Evolutionary conservation across 2,797 vertebrate genomes (phyloP).

Genomic region (Enteromius viviparus): DNA sequence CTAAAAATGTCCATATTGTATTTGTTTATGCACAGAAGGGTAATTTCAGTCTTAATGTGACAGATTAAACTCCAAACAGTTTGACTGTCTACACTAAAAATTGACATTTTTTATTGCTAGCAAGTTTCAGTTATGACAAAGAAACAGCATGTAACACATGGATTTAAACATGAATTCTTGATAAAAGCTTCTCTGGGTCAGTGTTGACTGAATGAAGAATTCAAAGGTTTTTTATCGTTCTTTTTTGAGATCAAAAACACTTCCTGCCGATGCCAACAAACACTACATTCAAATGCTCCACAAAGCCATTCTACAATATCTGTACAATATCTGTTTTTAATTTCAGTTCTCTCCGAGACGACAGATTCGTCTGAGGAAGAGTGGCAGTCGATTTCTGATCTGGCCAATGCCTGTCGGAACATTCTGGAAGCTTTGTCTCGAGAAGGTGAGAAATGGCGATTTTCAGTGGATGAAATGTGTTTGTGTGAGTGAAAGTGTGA

Average conservation of each 20-base stretch:
- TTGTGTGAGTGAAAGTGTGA: background rate
- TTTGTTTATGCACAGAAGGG: background rate
- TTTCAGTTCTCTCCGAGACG: slow-evolving; percentile 83
- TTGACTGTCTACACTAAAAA: background rate
- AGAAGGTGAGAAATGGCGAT: slow-evolving; percentile 78
- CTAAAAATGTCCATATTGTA: background rate
- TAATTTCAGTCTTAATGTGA: background rate
- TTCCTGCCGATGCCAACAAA: background rate
- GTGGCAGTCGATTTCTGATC: slow-evolving; percentile 90
- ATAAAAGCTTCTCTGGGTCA: background rate
- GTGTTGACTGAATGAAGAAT: background rate
- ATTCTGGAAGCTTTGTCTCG: slow-evolving; percentile 87
- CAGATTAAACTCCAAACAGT: background rate
- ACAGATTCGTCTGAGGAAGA: slow-evolving; percentile 86
- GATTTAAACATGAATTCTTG: background rate
- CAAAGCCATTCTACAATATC: background rate
- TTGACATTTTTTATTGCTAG: background rate
- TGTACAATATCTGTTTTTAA: background rate
- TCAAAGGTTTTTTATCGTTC: background rate
- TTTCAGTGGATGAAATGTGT: slow-evolving; percentile 20
- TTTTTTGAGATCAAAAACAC: background rate
- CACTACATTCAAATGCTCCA: background rate
- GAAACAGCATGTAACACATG: background rate
- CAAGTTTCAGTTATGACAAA: background rate
- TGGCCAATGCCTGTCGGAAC: slow-evolving; percentile 86